Evolutionary conservation across 1,140 invertebrate species (phyloP).

Genomic region (Trachymyrmex cornetzi): DNA sequence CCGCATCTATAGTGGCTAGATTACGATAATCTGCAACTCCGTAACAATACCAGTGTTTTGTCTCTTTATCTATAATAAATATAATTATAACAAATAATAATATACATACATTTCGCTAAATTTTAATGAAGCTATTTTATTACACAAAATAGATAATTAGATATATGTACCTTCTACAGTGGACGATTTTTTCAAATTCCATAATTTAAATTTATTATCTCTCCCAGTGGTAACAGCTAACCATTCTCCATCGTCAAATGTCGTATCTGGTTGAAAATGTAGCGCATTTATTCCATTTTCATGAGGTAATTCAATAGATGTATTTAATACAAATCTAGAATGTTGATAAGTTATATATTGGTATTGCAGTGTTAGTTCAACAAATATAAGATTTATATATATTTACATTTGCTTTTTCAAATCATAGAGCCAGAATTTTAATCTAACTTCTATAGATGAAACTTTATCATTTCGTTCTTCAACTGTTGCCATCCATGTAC

Average conservation of each 20-base stretch:
- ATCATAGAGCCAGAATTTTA: conserved; percentile 94
- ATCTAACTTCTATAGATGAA: conserved; percentile 88
- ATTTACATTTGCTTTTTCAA: conserved; percentile 89
- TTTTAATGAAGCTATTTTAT: conserved; percentile 31
- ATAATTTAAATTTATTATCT: conserved; percentile 92
- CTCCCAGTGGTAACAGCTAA: conserved; percentile 89
- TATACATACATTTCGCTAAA: conserved; percentile 32
- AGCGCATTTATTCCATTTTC: conserved; percentile 88
- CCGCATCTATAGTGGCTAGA: conserved; percentile 87
- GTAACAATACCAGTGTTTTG: conserved; percentile 89
- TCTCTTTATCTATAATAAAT: conserved; percentile 82
- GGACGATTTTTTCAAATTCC: conserved; percentile 88
- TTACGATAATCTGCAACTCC: conserved; percentile 89
- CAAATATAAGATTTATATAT: background rate
- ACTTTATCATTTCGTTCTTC: conserved; percentile 89
- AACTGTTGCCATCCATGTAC: conserved; percentile 93
- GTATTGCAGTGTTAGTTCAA: background rate
- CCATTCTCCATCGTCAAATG: conserved; percentile 83
- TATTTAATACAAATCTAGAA: conserved; percentile 91
- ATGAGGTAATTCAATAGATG: conserved; percentile 92
- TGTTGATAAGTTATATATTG: conserved; percentile 57
- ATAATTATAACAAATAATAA: conserved; percentile 60
- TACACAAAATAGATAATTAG: conserved; percentile 41
- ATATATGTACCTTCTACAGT: conserved; percentile 87
- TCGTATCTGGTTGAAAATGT: conserved; percentile 88